Evolutionary conservation across 2,113 vertebrate species (phyloP).

Genomic region (Galemys pyrenaicus): DNA sequence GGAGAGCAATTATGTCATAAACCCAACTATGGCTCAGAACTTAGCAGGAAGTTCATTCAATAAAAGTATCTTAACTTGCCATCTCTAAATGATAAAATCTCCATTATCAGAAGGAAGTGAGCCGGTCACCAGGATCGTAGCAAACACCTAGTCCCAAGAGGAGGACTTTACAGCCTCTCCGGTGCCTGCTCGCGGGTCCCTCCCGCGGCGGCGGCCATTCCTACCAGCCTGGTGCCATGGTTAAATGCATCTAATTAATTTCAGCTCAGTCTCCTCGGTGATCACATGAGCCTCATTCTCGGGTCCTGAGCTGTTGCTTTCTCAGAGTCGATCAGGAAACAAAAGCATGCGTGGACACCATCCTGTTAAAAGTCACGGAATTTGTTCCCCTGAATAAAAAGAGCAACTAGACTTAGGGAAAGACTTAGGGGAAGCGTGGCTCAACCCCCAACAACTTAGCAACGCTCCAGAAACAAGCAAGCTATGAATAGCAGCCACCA

Average conservation of each 20-base stretch:
- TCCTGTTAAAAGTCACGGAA: constrained; percentile 63
- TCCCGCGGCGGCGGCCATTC: neutral
- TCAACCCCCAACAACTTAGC: constrained; percentile 77
- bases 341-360: neutral
- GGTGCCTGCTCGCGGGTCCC: neutral
- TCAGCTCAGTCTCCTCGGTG: neutral
- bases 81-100: constrained; percentile 80
- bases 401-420: constrained; percentile 66
- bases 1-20: constrained; percentile 86
- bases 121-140: constrained; percentile 38
- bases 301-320: neutral
- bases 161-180: neutral
- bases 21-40: constrained; percentile 81
- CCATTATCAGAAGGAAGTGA: constrained; percentile 65
- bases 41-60: constrained; percentile 85
- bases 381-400: constrained; percentile 57
- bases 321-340: neutral
- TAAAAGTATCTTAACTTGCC: constrained; percentile 76
- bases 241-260: neutral
- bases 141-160: constrained; percentile 43
- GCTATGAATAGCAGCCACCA: constrained; percentile 67
- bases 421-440: constrained; percentile 67
- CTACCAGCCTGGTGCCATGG: neutral
- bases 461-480: constrained; percentile 65
- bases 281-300: constrained; percentile 26